Base-by-base conservation (phyloP, 1,140 invertebrate genomes). In the Lordiphosa mommai region DNA sequence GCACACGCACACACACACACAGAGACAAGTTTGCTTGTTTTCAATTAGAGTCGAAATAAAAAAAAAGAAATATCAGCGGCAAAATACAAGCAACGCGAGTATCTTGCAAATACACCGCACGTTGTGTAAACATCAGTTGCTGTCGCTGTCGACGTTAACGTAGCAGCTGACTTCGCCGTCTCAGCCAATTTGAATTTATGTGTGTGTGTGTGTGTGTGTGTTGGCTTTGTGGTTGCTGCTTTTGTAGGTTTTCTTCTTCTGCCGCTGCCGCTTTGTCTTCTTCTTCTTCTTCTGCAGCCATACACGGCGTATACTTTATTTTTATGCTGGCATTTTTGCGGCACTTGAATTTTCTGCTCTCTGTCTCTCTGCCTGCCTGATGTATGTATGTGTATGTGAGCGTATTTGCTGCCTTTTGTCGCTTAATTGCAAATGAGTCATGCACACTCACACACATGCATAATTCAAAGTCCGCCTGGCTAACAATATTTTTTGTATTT, bases 321-420 rank as follows among this genome's bases (percentile, higher is more conserved):
- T 80, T 84, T 80, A 80, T 80, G 76, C 76, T 80, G 76, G 71
- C 71, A 82, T 80, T 80, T 80, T 80, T 80, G 74, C 74, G 65
- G 69, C 76, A 74, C 76, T 80, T 80, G 60, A 73, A 80, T 70
- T 50, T 32, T 53, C 43, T 65, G 14, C 5, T 20, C 12, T 14
- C 4, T 7, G 0, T 2, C 9, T 41, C 27, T 10, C 37, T 30
- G 10, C 17, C 10, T 30, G 38, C 41, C 14, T 60, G 27, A 5
- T 49, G 37, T 32, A 27, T 33, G 23, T 57, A 41, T 48, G 44
- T 29, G 32, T 17, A 4, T 20, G 20, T 27, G 23, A 27, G 23
- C 23, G 23, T 27, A 37, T 48, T 43, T 37, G 53, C 48, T 72
- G 56, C 49, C 38, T 57, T 61, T 66, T 79, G 76, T 74, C 74